These are phyloP conservation scores for Gephyroberyx darwinii DNA, from an alignment of 2,797 vertebrate species.

Conservation along the genomic window DNA sequence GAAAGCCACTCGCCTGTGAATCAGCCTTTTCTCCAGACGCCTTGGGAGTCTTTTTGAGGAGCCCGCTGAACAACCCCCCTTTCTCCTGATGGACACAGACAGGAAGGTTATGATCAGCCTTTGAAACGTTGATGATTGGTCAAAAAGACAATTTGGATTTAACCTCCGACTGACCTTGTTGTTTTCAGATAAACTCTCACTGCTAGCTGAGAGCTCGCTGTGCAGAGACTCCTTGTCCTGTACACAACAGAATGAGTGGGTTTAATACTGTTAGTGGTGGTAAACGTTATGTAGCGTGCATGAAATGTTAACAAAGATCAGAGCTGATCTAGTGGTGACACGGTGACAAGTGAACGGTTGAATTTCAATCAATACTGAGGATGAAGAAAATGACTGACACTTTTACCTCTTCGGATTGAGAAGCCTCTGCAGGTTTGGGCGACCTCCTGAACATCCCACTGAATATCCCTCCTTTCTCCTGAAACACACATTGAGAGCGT, in stretches of 20 bases:
- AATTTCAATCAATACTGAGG: no score
- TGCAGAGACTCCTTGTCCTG: slow-evolving; percentile 52
- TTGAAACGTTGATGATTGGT: background rate
- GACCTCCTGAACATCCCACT: slow-evolving; percentile 65
- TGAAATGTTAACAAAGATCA: no score
- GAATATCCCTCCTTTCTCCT: slow-evolving; percentile 68
- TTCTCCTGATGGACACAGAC: slow-evolving; percentile 54
- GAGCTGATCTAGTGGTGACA: no score
- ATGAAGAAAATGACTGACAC: no score
- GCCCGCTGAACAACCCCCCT: slow-evolving; percentile 51
- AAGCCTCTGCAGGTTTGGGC: slow-evolving; percentile 46
- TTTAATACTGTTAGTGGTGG: background rate
- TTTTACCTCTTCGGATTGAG: slow-evolving; percentile 49
- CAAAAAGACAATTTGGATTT: background rate
- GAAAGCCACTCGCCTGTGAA: slow-evolving; percentile 29
- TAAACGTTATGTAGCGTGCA: no score
- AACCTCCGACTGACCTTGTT: slow-evolving; percentile 48
- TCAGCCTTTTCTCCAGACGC: slow-evolving; percentile 26
- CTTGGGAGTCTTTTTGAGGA: slow-evolving; percentile 64
- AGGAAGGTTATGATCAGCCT: background rate
- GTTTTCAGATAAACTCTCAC: slow-evolving; percentile 53
- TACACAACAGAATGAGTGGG: background rate
- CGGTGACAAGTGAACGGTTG: no score
- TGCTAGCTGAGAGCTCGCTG: slow-evolving; percentile 49
- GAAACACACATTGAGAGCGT: slow-evolving; percentile 23